Percentiles rank a stretch among this genome's conserved stretches.
phyloP scores from a whole-genome alignment of 2,888 invertebrate species.

The Melanargia galathea region DNA sequence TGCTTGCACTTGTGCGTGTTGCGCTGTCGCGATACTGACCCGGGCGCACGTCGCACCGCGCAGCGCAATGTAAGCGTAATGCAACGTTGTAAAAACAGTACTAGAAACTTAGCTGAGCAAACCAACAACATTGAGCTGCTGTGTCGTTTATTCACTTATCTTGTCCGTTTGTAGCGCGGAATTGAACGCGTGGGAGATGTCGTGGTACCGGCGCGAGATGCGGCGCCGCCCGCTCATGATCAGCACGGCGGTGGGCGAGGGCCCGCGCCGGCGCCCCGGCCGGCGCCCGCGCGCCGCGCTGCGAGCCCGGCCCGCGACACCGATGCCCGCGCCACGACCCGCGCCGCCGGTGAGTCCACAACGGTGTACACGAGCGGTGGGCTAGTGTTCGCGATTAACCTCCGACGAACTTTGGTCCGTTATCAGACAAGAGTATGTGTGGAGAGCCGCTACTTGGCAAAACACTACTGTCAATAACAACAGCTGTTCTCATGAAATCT shows the following conservation, averaged over 20 bases:
- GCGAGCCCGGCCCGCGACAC: slow-evolving; percentile 36
- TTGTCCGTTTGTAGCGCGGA: slow-evolving; percentile 63
- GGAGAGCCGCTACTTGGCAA: too few species aligned
- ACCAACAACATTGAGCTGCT: too few species aligned
- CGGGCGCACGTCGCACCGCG: too few species aligned
- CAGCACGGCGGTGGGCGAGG: slow-evolving; percentile 75
- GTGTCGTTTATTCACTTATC: too few species aligned
- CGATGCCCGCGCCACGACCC: slow-evolving; percentile 33
- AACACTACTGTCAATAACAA: too few species aligned
- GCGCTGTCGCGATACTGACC: too few species aligned
- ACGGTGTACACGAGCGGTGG: background rate
- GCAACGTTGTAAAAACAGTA: too few species aligned
- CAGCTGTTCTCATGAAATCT: too few species aligned
- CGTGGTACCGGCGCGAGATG: slow-evolving; percentile 89
- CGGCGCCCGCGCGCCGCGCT: slow-evolving; percentile 45
- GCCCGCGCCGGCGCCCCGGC: slow-evolving; percentile 44
- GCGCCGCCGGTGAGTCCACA: slow-evolving; percentile 1
- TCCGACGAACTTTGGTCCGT: background rate
- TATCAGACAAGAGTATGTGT: too few species aligned
- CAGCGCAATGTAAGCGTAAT: too few species aligned
- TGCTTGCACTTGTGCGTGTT: too few species aligned
- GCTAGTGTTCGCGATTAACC: background rate
- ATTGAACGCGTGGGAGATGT: slow-evolving; percentile 82
- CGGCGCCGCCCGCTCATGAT: slow-evolving; percentile 88
- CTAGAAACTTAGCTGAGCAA: too few species aligned